Evolutionary conservation across 2,888 invertebrate genomes (phyloP).

Genomic region (Aleiodes testaceus): DNA sequence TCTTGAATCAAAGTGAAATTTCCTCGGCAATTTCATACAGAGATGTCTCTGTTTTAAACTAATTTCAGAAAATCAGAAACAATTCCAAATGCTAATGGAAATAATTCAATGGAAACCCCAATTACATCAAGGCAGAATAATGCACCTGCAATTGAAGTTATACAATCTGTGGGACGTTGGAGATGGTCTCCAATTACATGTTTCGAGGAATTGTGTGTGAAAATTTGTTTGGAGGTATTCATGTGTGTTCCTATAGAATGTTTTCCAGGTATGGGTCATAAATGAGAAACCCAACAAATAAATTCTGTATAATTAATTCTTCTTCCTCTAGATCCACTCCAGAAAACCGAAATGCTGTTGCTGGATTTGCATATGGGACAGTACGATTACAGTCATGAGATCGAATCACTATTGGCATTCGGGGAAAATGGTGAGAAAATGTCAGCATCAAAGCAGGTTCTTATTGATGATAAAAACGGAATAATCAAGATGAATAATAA

Average conservation of each 20-base stretch:
- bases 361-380: background rate
- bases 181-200: slow-evolving; percentile 43
- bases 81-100: background rate
- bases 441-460: no score
- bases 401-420: background rate
- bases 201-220: slow-evolving; percentile 51
- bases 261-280: slow-evolving; percentile 5
- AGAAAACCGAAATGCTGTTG: background rate
- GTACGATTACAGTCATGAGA: background rate
- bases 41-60: no score
- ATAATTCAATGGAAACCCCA: slow-evolving; percentile 33
- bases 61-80: no score
- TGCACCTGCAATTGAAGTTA: background rate
- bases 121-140: slow-evolving; percentile 14
- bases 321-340: background rate
- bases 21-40: background rate
- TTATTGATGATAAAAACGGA: no score
- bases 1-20: background rate
- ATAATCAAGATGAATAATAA: no score
- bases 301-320: background rate
- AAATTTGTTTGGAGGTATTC: slow-evolving; percentile 46
- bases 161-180: slow-evolving; percentile 36
- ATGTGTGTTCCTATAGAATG: slow-evolving; percentile 33
- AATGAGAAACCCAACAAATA: background rate
- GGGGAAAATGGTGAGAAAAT: no score